phyloP scores from a whole-genome alignment of 1,140 invertebrate species.

The Lamellibrachia luymesi region DNA sequence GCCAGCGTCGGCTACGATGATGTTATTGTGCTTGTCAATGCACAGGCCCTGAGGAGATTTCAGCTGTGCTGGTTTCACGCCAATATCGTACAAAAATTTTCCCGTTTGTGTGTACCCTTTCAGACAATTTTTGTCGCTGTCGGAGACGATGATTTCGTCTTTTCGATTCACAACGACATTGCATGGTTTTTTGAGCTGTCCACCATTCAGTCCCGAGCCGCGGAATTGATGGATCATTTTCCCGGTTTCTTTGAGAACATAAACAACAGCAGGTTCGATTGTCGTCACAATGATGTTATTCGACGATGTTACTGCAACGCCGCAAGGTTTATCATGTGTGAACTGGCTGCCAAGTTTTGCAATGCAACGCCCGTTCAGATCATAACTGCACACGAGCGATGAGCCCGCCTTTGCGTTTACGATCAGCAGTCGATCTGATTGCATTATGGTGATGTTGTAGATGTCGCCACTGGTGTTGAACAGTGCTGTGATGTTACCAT shows the following conservation, averaged over 20 bases:
- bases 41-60: slow-evolving; percentile 19
- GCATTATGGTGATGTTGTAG: slow-evolving; percentile 40
- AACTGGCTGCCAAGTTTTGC: slow-evolving; percentile 42
- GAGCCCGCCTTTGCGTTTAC: slow-evolving; percentile 39
- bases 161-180: slow-evolving; percentile 24
- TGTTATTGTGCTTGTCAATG: slow-evolving; percentile 21
- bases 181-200: slow-evolving; percentile 15
- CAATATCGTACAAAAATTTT: neutral
- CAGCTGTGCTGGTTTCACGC: slow-evolving; percentile 17
- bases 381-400: slow-evolving; percentile 40
- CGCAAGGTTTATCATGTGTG: slow-evolving; percentile 44
- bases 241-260: neutral
- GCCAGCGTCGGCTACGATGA: slow-evolving; percentile 25
- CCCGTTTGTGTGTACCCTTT: slow-evolving; percentile 22
- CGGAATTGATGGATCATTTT: slow-evolving; percentile 21
- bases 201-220: neutral
- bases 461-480: slow-evolving; percentile 42
- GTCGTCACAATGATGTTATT: slow-evolving; percentile 43
- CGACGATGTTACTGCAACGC: slow-evolving; percentile 38
- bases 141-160: slow-evolving; percentile 30
- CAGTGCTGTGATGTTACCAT: slow-evolving; percentile 36
- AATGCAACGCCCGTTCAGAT: slow-evolving; percentile 38
- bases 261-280: slow-evolving; percentile 18
- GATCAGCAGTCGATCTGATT: slow-evolving; percentile 41
- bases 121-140: slow-evolving; percentile 17